Conservation (phyloP, 2,113 vertebrate species). For the Acrocephalus kingi region DNA sequence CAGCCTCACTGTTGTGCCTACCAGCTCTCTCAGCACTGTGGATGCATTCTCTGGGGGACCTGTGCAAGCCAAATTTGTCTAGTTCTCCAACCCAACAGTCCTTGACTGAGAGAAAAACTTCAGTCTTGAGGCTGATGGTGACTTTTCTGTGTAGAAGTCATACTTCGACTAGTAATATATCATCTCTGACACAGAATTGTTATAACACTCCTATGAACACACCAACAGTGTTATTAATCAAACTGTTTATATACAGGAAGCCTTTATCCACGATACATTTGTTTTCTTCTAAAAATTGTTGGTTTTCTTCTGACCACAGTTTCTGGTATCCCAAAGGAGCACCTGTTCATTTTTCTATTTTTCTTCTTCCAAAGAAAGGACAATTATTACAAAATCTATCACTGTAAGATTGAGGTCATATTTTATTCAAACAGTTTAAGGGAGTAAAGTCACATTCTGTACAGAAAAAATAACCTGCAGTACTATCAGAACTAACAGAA, state of each 20-base stretch:
- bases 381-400: neutral
- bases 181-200: neutral
- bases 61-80: neutral
- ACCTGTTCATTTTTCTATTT: neutral
- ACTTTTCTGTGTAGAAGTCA: neutral
- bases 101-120: neutral
- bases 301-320: neutral
- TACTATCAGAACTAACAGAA: neutral
- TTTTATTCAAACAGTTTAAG: neutral
- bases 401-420: neutral
- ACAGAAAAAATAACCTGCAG: neutral
- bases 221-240: neutral
- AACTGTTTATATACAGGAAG: neutral
- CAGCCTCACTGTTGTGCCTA: neutral
- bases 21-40: neutral
- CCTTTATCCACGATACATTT: neutral
- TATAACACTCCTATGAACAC: neutral
- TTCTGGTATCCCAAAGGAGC: neutral
- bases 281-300: neutral
- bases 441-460: neutral
- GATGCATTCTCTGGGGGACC: neutral
- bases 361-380: neutral
- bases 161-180: neutral
- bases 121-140: neutral
- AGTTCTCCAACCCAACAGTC: fast-evolving